Conservation (phyloP, 2,888 invertebrate genomes). For the Hipparchia semele region DNA sequence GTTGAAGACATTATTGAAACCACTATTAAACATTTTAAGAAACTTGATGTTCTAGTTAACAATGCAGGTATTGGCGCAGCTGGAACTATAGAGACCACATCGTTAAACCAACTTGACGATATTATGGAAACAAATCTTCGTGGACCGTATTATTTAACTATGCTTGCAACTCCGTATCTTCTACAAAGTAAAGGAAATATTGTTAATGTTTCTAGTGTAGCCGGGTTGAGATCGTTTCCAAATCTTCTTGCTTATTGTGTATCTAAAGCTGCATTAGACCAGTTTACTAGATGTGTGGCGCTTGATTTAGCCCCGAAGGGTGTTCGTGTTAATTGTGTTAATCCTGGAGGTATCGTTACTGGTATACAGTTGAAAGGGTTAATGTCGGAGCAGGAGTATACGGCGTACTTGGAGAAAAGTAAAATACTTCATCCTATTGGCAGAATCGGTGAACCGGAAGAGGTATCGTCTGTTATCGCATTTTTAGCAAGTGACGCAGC, state of each 20-base stretch:
- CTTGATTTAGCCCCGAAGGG: slow-evolving; percentile 90
- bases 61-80: slow-evolving; percentile 90
- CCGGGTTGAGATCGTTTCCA: slow-evolving; percentile 93
- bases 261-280: slow-evolving; percentile 97
- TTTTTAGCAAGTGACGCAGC: slow-evolving; percentile 94
- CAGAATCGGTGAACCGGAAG: slow-evolving; percentile 90
- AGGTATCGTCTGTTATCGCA: slow-evolving; percentile 93
- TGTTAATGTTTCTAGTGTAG: slow-evolving; percentile 97
- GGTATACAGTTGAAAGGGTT: slow-evolving; percentile 92
- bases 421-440: slow-evolving; percentile 95
- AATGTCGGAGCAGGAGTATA: slow-evolving; percentile 90
- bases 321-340: slow-evolving; percentile 94
- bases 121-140: slow-evolving; percentile 92
- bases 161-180: slow-evolving; percentile 92
- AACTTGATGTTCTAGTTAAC: slow-evolving; percentile 89
- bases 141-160: slow-evolving; percentile 89
- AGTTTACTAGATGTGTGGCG: slow-evolving; percentile 95
- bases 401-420: slow-evolving; percentile 90
- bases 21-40: slow-evolving; percentile 85
- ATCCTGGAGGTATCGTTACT: slow-evolving; percentile 96
- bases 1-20: slow-evolving; percentile 83
- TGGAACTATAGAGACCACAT: slow-evolving; percentile 90
- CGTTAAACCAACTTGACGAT: slow-evolving; percentile 90
- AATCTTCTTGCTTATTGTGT: slow-evolving; percentile 95
- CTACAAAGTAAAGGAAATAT: slow-evolving; percentile 91